Evolutionary conservation across 2,888 invertebrate species (phyloP).

Genomic region (Yponomeuta plumbellus): DNA sequence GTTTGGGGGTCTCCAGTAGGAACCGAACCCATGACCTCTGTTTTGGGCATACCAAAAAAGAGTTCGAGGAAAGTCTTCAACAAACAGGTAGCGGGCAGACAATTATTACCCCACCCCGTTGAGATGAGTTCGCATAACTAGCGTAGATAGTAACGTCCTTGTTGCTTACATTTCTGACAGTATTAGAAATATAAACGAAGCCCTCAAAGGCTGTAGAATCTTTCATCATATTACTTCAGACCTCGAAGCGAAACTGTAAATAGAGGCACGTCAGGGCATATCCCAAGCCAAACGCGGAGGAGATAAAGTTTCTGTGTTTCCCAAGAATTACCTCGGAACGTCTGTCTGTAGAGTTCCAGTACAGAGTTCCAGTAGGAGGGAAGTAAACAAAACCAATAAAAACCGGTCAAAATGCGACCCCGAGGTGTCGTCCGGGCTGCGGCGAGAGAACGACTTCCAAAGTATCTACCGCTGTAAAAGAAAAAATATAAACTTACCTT

Average conservation of each 20-base stretch:
- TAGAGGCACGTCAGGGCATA: not conserved
- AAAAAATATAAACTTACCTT: constrained; percentile 32
- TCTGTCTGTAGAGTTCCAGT: not conserved
- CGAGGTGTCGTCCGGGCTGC: constrained; percentile 42
- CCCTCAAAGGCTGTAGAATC: too few relatives aligned
- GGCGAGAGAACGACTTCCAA: constrained; percentile 36
- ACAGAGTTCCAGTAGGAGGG: constrained; percentile 22
- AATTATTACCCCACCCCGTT: too few relatives aligned
- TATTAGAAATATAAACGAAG: too few relatives aligned
- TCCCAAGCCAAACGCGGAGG: not conserved
- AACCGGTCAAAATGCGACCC: constrained; percentile 45
- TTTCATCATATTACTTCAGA: too few relatives aligned
- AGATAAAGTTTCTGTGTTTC: not conserved
- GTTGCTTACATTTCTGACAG: too few relatives aligned
- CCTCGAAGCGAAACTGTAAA: not conserved
- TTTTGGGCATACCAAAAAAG: too few relatives aligned
- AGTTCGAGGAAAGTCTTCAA: too few relatives aligned
- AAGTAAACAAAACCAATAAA: constrained; percentile 38
- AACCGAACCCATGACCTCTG: too few relatives aligned
- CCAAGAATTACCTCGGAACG: not conserved
- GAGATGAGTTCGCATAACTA: too few relatives aligned
- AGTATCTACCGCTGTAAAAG: constrained; percentile 18
- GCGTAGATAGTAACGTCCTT: too few relatives aligned
- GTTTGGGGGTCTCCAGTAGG: too few relatives aligned
- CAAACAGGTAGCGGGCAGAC: too few relatives aligned